These are phyloP conservation scores for Sorex maritimensis DNA, from an alignment of 2,797 vertebrate species.

Conservation along the genomic window DNA sequence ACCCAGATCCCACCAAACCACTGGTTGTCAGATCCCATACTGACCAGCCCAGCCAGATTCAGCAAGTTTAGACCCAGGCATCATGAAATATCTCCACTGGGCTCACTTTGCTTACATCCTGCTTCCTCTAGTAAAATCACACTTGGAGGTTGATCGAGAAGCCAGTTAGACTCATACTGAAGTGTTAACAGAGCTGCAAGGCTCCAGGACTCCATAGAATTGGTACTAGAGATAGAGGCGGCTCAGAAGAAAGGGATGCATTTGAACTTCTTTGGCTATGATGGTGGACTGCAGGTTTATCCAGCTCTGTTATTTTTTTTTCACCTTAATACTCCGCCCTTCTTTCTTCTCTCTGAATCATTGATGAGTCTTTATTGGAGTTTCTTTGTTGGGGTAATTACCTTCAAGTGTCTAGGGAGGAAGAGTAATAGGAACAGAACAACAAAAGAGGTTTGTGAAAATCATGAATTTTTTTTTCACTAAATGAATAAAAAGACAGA, in stretches of 20 bases:
- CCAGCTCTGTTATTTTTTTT: neutral
- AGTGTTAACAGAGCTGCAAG: neutral
- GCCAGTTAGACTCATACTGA: neutral
- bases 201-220: neutral
- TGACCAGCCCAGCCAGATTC: neutral
- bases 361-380: neutral
- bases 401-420: slow-evolving; percentile 64
- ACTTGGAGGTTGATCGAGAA: neutral
- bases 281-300: neutral
- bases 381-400: slow-evolving; percentile 73
- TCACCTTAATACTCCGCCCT: neutral
- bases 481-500: slow-evolving; percentile 66
- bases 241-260: neutral
- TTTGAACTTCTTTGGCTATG: accelerated
- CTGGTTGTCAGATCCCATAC: neutral
- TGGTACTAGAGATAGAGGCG: neutral
- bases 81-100: too few relatives aligned
- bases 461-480: slow-evolving; percentile 50
- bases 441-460: slow-evolving; percentile 43
- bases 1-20: neutral
- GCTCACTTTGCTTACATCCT: neutral
- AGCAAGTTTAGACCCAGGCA: neutral
- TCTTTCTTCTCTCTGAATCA: neutral
- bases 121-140: neutral
- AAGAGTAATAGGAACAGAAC: slow-evolving; percentile 27